A percentile compares a stretch with the other conserved stretches of the same genome.
Evolutionary conservation across 1,140 invertebrate genomes (phyloP).

Genomic region (Ceratoteleas bidentatus): DNA sequence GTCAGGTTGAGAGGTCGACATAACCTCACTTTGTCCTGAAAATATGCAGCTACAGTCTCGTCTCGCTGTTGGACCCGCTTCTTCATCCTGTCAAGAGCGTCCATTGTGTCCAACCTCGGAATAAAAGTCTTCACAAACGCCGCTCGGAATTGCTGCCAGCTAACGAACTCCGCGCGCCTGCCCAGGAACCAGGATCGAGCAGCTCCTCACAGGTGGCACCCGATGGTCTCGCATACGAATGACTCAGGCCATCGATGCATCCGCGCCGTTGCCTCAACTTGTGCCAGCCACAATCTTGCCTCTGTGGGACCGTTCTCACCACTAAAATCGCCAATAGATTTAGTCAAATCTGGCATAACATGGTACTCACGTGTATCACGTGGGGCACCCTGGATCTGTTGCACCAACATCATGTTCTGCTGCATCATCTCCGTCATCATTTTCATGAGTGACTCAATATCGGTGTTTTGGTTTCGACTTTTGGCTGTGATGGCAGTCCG

Average conservation of each 20-base stretch:
- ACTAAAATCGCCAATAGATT: slow-evolving; percentile 9
- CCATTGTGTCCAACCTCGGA: not conserved
- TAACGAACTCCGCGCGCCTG: slow-evolving; percentile 1
- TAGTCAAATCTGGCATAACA: slow-evolving; percentile 13
- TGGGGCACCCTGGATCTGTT: not conserved
- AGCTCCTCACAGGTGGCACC: not conserved
- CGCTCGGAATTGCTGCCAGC: slow-evolving; percentile 1
- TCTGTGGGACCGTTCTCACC: slow-evolving; percentile 1
- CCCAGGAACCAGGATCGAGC: slow-evolving; percentile 21
- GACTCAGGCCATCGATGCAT: slow-evolving; percentile 24
- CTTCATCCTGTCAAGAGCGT: slow-evolving; percentile 16
- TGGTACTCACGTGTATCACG: slow-evolving; percentile 2
- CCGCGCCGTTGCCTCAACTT: slow-evolving; percentile 14
- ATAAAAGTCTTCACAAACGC: slow-evolving; percentile 40
- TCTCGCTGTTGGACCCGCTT: not conserved
- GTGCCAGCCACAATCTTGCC: slow-evolving; percentile 4
- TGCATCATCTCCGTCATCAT: too few relatives aligned
- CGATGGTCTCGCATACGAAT: not conserved
- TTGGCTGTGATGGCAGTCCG: too few relatives aligned
- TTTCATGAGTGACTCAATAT: too few relatives aligned
- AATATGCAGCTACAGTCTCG: slow-evolving; percentile 31
- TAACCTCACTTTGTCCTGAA: slow-evolving; percentile 25
- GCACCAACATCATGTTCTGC: slow-evolving; percentile 6
- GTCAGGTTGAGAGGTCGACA: slow-evolving; percentile 27
- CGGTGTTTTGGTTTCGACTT: too few relatives aligned